Evolutionary conservation across 2,113 vertebrate species (phyloP).

Genomic region (Anguilla japonica): DNA sequence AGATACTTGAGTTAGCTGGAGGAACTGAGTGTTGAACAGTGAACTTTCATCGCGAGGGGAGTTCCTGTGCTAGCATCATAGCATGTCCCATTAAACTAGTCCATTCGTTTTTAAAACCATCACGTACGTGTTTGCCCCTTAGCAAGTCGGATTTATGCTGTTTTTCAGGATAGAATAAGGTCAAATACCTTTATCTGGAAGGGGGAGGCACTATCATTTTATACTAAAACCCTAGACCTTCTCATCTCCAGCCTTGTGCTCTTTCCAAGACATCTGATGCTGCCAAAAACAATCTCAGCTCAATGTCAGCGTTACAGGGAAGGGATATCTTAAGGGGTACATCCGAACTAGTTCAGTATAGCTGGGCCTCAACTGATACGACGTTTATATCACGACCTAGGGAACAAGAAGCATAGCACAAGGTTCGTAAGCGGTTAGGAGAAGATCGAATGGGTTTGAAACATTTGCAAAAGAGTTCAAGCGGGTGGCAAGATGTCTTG

Average conservation of each 20-base stretch:
- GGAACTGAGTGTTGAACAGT: background rate
- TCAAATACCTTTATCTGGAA: background rate
- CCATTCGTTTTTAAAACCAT: background rate
- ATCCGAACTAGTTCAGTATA: background rate
- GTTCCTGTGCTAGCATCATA: background rate
- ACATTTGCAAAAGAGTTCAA: constrained; percentile 5
- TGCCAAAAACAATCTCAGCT: background rate
- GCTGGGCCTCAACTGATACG: background rate
- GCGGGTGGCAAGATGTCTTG: background rate
- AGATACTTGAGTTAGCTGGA: background rate
- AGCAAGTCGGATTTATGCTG: background rate
- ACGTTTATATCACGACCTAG: background rate
- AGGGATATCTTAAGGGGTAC: background rate
- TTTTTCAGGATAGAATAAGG: background rate
- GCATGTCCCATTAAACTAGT: background rate
- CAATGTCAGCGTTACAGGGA: background rate
- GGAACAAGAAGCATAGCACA: background rate
- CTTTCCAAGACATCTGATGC: background rate
- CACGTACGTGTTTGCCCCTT: background rate
- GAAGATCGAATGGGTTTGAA: background rate
- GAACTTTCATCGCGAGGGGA: background rate
- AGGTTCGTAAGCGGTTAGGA: constrained; percentile 3
- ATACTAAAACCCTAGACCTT: background rate
- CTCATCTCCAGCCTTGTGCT: background rate
- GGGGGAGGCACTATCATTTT: background rate